Evolutionary conservation across 2,113 vertebrate species (phyloP).

Genomic region (Condylura cristata): DNA sequence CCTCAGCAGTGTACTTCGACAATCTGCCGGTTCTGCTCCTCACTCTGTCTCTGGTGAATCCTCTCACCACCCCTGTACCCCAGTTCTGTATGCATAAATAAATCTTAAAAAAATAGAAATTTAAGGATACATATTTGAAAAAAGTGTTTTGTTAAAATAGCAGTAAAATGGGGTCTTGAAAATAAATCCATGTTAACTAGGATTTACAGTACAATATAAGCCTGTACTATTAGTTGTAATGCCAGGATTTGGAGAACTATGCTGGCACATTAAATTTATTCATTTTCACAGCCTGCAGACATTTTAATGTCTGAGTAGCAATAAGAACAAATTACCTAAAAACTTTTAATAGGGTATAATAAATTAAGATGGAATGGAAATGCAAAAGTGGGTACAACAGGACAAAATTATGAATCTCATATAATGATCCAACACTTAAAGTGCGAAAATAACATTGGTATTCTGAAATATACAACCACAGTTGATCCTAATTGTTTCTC

Average conservation of each 20-base stretch:
- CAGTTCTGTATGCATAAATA: too few relatives aligned
- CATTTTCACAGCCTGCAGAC: constrained; percentile 73
- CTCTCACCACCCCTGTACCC: too few relatives aligned
- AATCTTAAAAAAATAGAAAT: constrained; percentile 49
- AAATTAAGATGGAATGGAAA: constrained; percentile 77
- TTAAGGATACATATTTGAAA: constrained; percentile 61
- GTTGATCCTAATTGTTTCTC: constrained; percentile 70
- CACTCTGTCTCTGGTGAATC: too few relatives aligned
- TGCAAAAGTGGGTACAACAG: constrained; percentile 61
- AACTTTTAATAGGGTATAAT: constrained; percentile 76
- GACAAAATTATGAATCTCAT: constrained; percentile 72
- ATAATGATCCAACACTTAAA: constrained; percentile 68
- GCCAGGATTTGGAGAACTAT: constrained; percentile 67
- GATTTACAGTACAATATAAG: constrained; percentile 75
- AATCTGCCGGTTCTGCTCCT: too few relatives aligned
- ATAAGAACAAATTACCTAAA: constrained; percentile 80
- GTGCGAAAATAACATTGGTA: constrained; percentile 58
- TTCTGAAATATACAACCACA: constrained; percentile 47
- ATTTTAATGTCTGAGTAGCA: constrained; percentile 77
- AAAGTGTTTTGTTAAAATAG: constrained; percentile 64
- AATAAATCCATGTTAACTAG: constrained; percentile 67
- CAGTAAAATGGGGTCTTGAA: constrained; percentile 64
- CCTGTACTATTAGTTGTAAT: constrained; percentile 64
- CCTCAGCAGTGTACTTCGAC: too few relatives aligned
- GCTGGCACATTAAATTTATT: constrained; percentile 74